Evolutionary conservation across 2,797 vertebrate genomes (phyloP), one percentile per base, ranked within the genome.

Genomic region (Hypotaenidia philippensis): DNA sequence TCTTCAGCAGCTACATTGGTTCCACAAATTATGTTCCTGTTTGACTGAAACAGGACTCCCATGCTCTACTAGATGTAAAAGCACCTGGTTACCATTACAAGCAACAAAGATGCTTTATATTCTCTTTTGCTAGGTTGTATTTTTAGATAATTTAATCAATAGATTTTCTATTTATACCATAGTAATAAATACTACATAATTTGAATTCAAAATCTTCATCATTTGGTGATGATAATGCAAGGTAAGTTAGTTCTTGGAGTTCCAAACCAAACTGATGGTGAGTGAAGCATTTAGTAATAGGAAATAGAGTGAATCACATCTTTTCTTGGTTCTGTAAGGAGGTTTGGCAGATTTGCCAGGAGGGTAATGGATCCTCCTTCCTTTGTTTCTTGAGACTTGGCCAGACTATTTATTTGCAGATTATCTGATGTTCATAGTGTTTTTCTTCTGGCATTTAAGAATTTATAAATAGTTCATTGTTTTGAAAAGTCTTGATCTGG

Each of bases 141-240:
- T 95, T 96, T 92, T 87, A 84, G 64, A 23, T 82, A 80, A 26
- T 87, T 93, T 93, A 94, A 94, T 96, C 76, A 92, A 81, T 92
- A 50, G 49, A 27, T 84, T 95, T 90, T 55, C 32, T 79, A 85
- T 93, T 95, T 96, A 83, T 83, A 91, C 66, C 89, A 32, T 82
- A 90, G 50, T 91, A 95, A 96, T 56, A 83, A 87, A 69, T 61
- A 93, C 61, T 90, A 82, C 65, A 87, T 87, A 94, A 72, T 96
- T 96, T 96, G 95, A 94, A 75, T 95, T 96, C 93, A 94, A 94
- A 89, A 6, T 25, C 34, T 79, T 95, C 32, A 94, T 88, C 16
- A 56, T 78, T 84, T 91, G 79, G 56, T 88, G 44, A 49, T 96
- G 70, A 94, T 96, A 94, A 57, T 52, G 41, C 57, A 40, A 71